Evolutionary conservation across 2,888 invertebrate genomes (phyloP).

Genomic region (Sesamia inferens): DNA sequence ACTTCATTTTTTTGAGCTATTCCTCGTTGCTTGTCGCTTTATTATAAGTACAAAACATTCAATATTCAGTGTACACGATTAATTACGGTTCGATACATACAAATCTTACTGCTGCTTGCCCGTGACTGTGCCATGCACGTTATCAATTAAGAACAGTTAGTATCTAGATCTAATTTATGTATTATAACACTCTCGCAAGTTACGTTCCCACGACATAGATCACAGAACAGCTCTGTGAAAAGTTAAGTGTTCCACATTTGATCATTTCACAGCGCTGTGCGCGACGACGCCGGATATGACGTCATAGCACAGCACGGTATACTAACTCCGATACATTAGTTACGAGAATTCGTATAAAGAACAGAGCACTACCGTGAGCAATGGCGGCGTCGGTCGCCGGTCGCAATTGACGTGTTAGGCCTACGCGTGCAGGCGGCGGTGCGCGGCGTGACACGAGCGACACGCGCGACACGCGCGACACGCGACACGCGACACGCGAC

Average conservation of each 20-base stretch:
- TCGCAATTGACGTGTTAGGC: conserved; percentile 89
- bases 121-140: conserved; percentile 61
- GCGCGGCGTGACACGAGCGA: conserved; percentile 51
- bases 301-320: conserved; percentile 61
- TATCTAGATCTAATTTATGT: conserved; percentile 43
- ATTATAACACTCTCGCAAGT: conserved; percentile 20
- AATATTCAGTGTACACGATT: conserved; percentile 62
- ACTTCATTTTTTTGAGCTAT: conserved; percentile 55
- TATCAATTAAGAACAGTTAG: conserved; percentile 35
- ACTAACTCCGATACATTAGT: conserved; percentile 63
- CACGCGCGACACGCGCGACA: conserved; percentile 55
- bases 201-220: not conserved
- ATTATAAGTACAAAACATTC: conserved; percentile 65
- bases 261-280: conserved; percentile 36
- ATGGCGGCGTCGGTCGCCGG: conserved; percentile 86
- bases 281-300: conserved; percentile 29
- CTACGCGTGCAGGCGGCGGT: conserved; percentile 75
- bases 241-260: conserved; percentile 49
- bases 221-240: conserved; percentile 36
- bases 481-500: conserved; percentile 63
- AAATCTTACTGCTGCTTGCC: conserved; percentile 53
- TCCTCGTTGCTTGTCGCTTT: conserved; percentile 57
- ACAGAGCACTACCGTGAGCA: conserved; percentile 87
- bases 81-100: conserved; percentile 60
- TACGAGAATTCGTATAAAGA: conserved; percentile 77